Base-by-base conservation (phyloP, 1,140 invertebrate genomes). In the Ceratina australensis region DNA sequence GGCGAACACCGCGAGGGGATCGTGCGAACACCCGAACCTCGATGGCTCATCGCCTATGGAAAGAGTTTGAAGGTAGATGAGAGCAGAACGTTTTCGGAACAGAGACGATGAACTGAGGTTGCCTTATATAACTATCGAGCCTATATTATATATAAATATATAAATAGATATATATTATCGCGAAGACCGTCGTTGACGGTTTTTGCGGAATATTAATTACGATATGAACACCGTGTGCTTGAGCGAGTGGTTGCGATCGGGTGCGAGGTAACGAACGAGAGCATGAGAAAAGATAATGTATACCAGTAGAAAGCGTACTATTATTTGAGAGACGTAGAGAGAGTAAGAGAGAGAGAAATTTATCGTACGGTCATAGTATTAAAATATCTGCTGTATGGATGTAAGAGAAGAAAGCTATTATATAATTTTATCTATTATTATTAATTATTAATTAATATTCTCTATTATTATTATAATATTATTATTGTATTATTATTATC, bases 361-460 rank as follows among this genome's bases (percentile, higher is more conserved):
- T 88, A 88, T 90, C 67, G 83, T 88, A 89, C 83, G 86, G 60
- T 87, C 84, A 84, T 92, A 92, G 89, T 90, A 91, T 89, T 91
- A 90, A 87, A 87, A 88, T 88, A 90, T 85, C 80, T 88, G 85
- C 84, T 89, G 89, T 87, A 91, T 88, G 88, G 77, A 87, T 88
- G 84, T 88, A 88, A 89, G 86, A 89, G 84, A 89, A 81, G 85
- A 90, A 79, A 85, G 87, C 86, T 89, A 91, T 92, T 92, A 91
- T 89, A 90, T 88, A 90, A 89, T 89, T 91, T 91, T 90, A 91
- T 89, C 87, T 88, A 90, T 90, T 91, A 87, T 89, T 87, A 87
- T 87, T 88, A 68, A 86, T 82, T 81, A 87, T 84, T 81, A 86
- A 90, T 87, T 87, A 87, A 84, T 80, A 87, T 90, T 80, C 78